Percentiles rank a stretch among this genome's conserved stretches.
phyloP scores from a whole-genome alignment of 2,113 vertebrate genomes.

The Brienomyrus longianalis region DNA sequence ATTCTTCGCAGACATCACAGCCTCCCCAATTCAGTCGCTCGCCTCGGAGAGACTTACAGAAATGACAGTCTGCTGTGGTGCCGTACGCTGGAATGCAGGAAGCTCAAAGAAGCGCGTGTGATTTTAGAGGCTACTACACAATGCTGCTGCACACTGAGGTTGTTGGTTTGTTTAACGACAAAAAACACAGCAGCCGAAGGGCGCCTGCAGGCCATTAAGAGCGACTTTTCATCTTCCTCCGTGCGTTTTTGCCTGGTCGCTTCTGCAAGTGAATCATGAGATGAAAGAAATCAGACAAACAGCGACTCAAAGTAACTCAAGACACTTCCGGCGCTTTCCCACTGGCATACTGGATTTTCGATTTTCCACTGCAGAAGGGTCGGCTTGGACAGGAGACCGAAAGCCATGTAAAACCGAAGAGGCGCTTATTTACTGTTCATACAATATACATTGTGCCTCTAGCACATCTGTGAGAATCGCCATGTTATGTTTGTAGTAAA shows the following conservation, averaged over 20 bases:
- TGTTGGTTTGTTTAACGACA: neutral
- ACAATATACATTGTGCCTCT: neutral
- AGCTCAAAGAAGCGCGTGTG: neutral
- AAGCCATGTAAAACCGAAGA: neutral
- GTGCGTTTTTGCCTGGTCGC: conserved; percentile 80
- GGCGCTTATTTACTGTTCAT: neutral
- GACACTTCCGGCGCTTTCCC: neutral
- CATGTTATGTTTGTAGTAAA: neutral
- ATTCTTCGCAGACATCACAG: neutral
- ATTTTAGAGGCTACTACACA: neutral
- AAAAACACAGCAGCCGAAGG: neutral
- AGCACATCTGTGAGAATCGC: neutral
- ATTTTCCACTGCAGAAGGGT: neutral
- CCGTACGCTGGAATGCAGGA: neutral
- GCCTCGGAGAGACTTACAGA: neutral
- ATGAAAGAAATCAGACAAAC: neutral
- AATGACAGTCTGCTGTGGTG: neutral
- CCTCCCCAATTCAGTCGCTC: neutral
- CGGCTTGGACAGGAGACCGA: neutral
- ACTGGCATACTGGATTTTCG: neutral
- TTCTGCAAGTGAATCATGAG: conserved; percentile 62
- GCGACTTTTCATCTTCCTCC: conserved; percentile 81
- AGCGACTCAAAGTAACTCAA: no score
- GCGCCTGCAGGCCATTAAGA: conserved; percentile 36
- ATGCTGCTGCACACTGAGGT: neutral